A percentile compares a stretch with the other conserved stretches of the same genome.
phyloP scores from a whole-genome alignment of 1,140 invertebrate species.

The Oncopodura yosiiana region DNA sequence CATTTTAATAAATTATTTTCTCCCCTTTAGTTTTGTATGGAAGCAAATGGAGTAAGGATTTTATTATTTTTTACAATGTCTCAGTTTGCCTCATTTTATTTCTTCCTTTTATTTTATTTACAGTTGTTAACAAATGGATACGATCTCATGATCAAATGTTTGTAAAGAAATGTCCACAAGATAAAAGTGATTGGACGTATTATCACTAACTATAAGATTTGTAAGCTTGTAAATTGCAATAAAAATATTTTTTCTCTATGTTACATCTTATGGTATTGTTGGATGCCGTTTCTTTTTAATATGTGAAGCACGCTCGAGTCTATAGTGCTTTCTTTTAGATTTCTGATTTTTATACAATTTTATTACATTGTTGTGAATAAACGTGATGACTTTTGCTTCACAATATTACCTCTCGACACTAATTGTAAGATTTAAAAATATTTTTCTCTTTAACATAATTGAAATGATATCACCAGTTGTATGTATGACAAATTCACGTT shows the following conservation, averaged over 20 bases:
- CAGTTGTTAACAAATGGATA: slow-evolving; percentile 29
- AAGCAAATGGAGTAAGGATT: slow-evolving; percentile 16
- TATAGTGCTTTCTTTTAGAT: no score
- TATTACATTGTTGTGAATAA: no score
- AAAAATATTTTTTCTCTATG: background rate
- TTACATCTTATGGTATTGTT: no score
- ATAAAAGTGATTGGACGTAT: background rate
- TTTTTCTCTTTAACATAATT: no score
- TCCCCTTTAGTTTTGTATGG: slow-evolving; percentile 15
- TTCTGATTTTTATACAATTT: no score
- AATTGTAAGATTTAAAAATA: no score
- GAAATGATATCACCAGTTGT: no score
- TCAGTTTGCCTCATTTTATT: background rate
- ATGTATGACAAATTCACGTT: no score
- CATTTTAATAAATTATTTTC: background rate
- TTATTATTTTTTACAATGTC: background rate
- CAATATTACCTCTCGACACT: no score
- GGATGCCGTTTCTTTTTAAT: no score
- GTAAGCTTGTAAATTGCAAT: background rate
- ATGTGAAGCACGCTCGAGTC: no score
- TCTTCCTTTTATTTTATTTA: background rate
- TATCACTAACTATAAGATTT: background rate
- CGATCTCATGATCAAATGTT: slow-evolving; percentile 21
- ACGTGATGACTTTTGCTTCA: no score
- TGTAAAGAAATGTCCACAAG: slow-evolving; percentile 7